Base-by-base conservation (phyloP, 2,888 invertebrate species). In the Graphium colonna region DNA sequence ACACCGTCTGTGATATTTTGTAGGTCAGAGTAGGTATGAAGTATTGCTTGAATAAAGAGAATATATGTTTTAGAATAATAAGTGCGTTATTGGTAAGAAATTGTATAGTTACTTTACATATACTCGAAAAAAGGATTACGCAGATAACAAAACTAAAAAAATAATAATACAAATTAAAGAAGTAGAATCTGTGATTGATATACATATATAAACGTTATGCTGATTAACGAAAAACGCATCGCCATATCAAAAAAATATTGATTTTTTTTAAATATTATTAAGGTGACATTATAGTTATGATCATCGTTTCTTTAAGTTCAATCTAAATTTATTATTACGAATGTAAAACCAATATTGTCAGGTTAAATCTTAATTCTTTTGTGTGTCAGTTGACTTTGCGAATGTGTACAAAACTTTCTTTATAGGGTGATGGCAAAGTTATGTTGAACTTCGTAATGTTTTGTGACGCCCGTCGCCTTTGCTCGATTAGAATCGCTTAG, bases 1-100 rank as follows among this genome's bases (percentile, higher is more conserved):
- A 88, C 82, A 83, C 85, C 79, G 88, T 88, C 89, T 89, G 89
- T 89, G 89, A 89, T 89, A 89, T 89, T 88, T 89, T 88, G 87
- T 89, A 88, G 88, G 80, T 78, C 86, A 81, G 75, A 84, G 76
- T 84, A 83, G 86, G 76, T 80, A 79, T 83, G 83, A 82, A 82
- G 86, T 86, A 82, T 83, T 85, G 85, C 86, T 87, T 89, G 88
- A 77, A 77, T 82, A 83, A 83, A 82, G 73, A 78, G 12, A 77
- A 80, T 79, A 78, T 83, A 83, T 82, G 81, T 85, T 81, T 79
- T 86, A 88, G 86, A 77, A 70, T 79, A 71, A 71, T 82, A 86
- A 84, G 84, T 75, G 79, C 73, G 77, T 82, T 84, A 83, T 81
- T 76, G 79, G 78, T 86, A 86, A 86, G 84, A 72, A 78, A 78